Conservation (phyloP, 2,797 vertebrate genomes). For the Apodemus agrarius region DNA sequence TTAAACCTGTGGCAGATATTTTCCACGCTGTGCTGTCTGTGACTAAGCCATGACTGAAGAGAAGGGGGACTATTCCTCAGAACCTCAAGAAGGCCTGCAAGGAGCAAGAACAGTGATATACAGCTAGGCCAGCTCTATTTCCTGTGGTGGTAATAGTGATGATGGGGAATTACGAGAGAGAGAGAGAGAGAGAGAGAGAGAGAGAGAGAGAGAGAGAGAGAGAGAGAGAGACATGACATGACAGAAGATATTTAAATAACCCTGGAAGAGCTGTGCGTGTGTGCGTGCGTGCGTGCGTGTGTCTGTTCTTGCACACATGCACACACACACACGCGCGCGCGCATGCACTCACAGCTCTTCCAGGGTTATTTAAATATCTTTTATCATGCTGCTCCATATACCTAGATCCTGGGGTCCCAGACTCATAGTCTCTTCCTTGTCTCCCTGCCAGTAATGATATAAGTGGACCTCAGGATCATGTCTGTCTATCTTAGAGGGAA, state of each 20-base stretch:
- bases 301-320: too few species aligned
- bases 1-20: neutral
- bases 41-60: neutral
- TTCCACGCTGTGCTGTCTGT: neutral
- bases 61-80: neutral
- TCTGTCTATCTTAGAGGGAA: neutral
- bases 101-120: neutral
- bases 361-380: neutral
- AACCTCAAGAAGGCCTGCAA: neutral
- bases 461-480: neutral
- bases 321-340: too few species aligned
- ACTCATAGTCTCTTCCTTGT: neutral
- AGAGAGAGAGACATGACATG: neutral
- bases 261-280: too few species aligned
- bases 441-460: neutral
- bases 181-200: too few species aligned
- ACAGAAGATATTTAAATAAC: too few species aligned
- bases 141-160: neutral
- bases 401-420: neutral
- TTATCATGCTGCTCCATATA: neutral
- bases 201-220: too few species aligned
- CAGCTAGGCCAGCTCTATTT: neutral
- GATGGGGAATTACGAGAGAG: neutral
- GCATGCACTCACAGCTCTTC: neutral
- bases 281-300: too few species aligned